Percentiles rank a stretch among this genome's conserved stretches.
phyloP scores from a whole-genome alignment of 2,888 invertebrate species.

The Cantharis flavilabris region DNA sequence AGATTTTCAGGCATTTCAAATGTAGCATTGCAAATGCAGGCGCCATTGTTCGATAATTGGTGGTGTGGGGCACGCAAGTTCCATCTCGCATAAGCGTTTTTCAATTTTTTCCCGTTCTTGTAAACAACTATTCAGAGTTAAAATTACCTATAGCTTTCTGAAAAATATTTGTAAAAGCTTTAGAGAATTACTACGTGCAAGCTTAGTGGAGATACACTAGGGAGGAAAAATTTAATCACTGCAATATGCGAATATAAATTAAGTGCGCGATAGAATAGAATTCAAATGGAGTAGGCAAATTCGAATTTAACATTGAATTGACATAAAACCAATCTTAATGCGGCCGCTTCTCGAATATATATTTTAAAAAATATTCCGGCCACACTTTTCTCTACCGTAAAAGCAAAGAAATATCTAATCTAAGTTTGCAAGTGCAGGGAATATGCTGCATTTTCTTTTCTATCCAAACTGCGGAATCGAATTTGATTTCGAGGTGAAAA shows the following conservation, averaged over 20 bases:
- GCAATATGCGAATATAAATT: slow-evolving; percentile 27
- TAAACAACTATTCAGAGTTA: slow-evolving; percentile 7
- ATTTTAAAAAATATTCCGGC: slow-evolving; percentile 11
- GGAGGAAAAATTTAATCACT: slow-evolving; percentile 22
- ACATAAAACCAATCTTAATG: slow-evolving; percentile 19
- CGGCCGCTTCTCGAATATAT: slow-evolving; percentile 14
- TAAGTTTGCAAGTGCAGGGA: background rate
- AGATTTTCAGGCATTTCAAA: background rate
- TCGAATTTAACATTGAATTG: slow-evolving; percentile 17
- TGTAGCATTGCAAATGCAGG: background rate
- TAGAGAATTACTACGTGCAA: slow-evolving; percentile 3
- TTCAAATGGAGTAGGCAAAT: slow-evolving; percentile 21
- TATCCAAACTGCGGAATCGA: background rate
- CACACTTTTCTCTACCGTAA: background rate
- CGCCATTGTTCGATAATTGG: background rate
- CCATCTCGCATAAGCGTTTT: background rate
- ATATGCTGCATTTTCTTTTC: background rate
- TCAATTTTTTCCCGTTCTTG: background rate
- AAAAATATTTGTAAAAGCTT: background rate
- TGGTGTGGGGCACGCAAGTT: background rate
- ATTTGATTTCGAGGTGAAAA: background rate
- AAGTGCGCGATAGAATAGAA: slow-evolving; percentile 21
- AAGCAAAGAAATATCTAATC: background rate
- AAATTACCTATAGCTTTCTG: background rate
- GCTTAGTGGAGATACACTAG: background rate